Percentiles rank a stretch among this genome's conserved stretches.
Conservation (phyloP, 2,113 vertebrate genomes). For the Albula goreensis region DNA sequence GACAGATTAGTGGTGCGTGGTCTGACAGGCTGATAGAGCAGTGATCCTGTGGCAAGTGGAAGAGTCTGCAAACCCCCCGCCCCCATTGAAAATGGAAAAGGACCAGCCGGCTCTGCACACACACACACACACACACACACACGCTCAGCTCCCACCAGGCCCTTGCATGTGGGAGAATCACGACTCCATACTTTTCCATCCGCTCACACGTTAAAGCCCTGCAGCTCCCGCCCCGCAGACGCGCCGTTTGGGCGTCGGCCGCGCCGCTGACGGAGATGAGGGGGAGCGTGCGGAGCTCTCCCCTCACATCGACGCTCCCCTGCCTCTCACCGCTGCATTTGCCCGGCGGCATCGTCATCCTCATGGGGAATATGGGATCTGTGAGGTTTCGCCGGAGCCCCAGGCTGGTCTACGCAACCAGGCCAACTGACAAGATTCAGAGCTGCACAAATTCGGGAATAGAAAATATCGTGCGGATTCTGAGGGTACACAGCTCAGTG, state of each 20-base stretch:
- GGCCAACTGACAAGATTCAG: too few relatives aligned
- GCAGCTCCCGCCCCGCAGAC: background rate
- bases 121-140: too few relatives aligned
- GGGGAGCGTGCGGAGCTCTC: background rate
- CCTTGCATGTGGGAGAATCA: too few relatives aligned
- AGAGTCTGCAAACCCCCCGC: background rate
- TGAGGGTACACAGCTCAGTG: too few relatives aligned
- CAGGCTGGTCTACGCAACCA: too few relatives aligned
- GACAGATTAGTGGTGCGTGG: background rate
- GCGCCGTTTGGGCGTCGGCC: background rate
- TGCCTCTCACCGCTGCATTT: background rate
- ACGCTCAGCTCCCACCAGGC: too few relatives aligned
- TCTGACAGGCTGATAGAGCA: background rate
- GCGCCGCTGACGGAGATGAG: background rate
- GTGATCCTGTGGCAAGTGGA: background rate
- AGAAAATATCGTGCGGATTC: too few relatives aligned
- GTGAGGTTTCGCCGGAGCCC: background rate
- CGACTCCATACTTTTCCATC: too few relatives aligned
- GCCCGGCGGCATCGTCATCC: background rate
- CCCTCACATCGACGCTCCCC: background rate
- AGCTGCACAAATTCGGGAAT: too few relatives aligned
- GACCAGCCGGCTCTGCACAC: too few relatives aligned
- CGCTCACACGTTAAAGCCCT: background rate
- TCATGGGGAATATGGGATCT: background rate
- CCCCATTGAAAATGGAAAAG: too few relatives aligned